Conservation (phyloP, 2,113 vertebrate species). For the Elephas maximus region DNA sequence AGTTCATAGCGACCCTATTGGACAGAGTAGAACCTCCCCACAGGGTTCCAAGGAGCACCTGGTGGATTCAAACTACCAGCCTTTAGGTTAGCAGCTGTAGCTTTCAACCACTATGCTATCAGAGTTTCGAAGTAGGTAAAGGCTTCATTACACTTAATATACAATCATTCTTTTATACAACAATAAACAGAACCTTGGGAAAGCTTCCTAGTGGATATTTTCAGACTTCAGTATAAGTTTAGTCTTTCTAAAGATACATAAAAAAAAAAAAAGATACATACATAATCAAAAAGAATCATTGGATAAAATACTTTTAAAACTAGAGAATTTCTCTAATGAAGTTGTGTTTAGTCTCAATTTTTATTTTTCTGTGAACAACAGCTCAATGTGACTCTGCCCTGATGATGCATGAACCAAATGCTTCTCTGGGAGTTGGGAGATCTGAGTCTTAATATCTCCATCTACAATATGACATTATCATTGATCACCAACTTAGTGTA, state of each 20-base stretch:
- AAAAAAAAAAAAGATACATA: background rate
- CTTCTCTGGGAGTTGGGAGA: background rate
- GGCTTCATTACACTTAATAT: conserved; percentile 24
- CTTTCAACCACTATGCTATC: no score
- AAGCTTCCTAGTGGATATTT: background rate
- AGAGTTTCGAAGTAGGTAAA: background rate
- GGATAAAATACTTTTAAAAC: conserved; percentile 14
- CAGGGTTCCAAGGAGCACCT: no score
- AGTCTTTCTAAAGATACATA: conserved; percentile 24
- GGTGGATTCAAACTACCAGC: no score
- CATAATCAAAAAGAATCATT: background rate
- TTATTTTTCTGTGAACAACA: background rate
- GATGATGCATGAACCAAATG: background rate
- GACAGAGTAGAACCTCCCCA: no score
- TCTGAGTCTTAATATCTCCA: background rate
- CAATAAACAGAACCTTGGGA: background rate
- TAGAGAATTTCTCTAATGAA: background rate
- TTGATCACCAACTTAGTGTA: background rate
- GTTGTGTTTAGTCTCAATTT: background rate
- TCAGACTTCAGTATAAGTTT: conserved; percentile 5
- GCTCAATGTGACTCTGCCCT: background rate
- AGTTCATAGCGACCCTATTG: background rate
- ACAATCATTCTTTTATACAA: background rate
- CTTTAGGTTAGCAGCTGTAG: no score
- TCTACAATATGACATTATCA: background rate